phyloP scores from a whole-genome alignment of 2,113 vertebrate species.

The Jaculus jaculus region DNA sequence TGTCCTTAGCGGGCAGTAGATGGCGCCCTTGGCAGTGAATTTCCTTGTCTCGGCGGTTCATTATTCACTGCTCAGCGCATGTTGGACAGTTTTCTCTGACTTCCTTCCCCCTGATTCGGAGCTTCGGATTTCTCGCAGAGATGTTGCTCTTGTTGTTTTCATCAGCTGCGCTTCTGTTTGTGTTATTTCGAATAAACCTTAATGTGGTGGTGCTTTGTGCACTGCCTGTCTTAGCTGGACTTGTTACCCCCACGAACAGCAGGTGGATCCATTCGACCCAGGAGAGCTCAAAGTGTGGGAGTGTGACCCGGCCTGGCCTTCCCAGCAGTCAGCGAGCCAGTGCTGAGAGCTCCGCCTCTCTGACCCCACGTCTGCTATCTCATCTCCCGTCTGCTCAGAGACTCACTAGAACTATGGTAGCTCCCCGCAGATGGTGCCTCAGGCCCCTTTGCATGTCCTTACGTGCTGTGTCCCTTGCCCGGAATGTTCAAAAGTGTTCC shows the following conservation, averaged over 20 bases:
- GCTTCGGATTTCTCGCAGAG: conserved; percentile 19
- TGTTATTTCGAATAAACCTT: background rate
- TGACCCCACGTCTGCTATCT: background rate
- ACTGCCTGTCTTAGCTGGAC: background rate
- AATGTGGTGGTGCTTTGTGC: background rate
- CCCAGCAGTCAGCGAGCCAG: fast-evolving
- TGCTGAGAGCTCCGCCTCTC: background rate
- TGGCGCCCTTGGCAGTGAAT: conserved; percentile 86
- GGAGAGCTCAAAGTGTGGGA: background rate
- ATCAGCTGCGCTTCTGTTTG: conserved; percentile 35
- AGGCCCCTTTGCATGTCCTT: background rate
- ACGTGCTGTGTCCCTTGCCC: background rate
- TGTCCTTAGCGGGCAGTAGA: conserved; percentile 83
- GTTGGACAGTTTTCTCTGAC: conserved; percentile 62
- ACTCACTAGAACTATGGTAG: background rate
- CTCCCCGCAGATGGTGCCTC: background rate
- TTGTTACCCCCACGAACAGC: background rate
- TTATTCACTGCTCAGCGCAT: conserved; percentile 59
- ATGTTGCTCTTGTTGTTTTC: background rate
- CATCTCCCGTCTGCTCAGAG: background rate
- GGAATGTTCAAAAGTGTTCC: background rate
- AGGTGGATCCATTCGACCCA: background rate
- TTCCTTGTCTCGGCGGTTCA: conserved; percentile 35
- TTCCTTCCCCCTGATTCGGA: conserved; percentile 53
- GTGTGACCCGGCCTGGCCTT: background rate